Conservation (phyloP, 2,797 vertebrate genomes). For the Hydrocynus forskahlii region DNA sequence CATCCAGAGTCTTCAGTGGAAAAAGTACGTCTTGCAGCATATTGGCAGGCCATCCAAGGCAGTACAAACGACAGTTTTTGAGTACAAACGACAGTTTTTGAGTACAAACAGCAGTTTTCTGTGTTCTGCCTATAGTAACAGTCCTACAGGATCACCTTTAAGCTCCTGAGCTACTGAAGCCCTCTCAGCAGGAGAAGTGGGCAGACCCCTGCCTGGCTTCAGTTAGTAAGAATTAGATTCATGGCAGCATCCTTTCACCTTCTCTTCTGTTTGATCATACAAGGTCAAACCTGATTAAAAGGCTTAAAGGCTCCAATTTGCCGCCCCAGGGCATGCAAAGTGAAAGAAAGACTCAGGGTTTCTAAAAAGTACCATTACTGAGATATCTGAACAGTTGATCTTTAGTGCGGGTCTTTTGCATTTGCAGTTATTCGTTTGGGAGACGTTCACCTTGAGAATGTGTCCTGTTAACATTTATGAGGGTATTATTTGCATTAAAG, state of each 20-base stretch:
- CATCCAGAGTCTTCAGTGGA: slow-evolving; percentile 9
- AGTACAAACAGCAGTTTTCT: slow-evolving; percentile 23
- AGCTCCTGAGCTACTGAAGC: slow-evolving; percentile 6
- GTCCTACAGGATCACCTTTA: slow-evolving; percentile 21
- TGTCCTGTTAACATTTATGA: too few relatives aligned
- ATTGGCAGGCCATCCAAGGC: not conserved
- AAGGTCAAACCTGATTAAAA: slow-evolving; percentile 13
- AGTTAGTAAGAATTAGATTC: slow-evolving; percentile 15
- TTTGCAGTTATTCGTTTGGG: not conserved
- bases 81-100: not conserved
- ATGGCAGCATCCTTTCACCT: not conserved
- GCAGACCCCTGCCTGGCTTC: slow-evolving; percentile 11
- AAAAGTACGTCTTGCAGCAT: slow-evolving; percentile 3
- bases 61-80: too few relatives aligned
- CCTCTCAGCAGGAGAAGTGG: slow-evolving; percentile 2
- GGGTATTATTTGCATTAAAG: too few relatives aligned
- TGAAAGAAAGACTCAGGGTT: not conserved
- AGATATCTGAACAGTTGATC: too few relatives aligned
- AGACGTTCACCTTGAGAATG: too few relatives aligned
- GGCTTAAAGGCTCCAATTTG: slow-evolving; percentile 1
- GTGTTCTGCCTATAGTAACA: not conserved
- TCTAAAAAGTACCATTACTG: too few relatives aligned
- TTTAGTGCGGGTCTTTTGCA: too few relatives aligned
- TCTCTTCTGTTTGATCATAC: not conserved
- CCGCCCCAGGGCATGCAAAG: not conserved